Evolutionary conservation across 1,140 invertebrate species (phyloP).

Genomic region (Notospermus geniculatus): DNA sequence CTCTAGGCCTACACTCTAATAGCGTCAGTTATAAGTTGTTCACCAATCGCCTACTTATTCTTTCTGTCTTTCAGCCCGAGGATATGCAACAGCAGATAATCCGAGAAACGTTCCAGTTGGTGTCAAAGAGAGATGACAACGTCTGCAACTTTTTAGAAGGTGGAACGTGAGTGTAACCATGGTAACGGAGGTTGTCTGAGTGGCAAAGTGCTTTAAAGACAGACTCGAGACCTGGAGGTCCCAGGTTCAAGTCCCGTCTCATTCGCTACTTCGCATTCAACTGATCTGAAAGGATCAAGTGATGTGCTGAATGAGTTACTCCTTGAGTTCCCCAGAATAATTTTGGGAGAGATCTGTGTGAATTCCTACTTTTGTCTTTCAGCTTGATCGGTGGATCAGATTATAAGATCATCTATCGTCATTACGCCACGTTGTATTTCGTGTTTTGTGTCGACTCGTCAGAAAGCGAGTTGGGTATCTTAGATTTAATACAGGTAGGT

Average conservation of each 20-base stretch:
- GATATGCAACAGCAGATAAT: conserved; percentile 99
- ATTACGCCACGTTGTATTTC: conserved; percentile 99
- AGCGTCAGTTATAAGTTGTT: no score
- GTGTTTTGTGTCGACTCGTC: conserved; percentile 99
- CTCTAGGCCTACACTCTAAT: no score
- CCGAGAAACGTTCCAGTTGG: conserved; percentile 97
- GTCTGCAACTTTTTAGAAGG: conserved; percentile 99
- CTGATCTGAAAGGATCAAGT: no score
- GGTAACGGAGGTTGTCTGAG: no score
- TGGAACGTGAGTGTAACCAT: conserved; percentile 71
- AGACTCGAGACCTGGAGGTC: no score
- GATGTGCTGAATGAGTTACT: no score
- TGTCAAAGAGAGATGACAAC: conserved; percentile 98
- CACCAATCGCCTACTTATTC: background rate
- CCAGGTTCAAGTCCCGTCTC: no score
- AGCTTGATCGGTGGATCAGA: conserved; percentile 92
- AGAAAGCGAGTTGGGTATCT: conserved; percentile 96
- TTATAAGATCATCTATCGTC: conserved; percentile 97
- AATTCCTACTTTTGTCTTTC: conserved; percentile 22
- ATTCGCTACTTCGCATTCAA: no score
- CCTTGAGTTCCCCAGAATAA: no score
- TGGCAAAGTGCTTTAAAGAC: no score
- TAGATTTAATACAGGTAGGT: conserved; percentile 90
- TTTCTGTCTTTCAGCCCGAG: conserved; percentile 76
- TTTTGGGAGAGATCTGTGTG: no score